These are phyloP conservation scores for Ceyx cyanopectus DNA, from an alignment of 2,113 vertebrate genomes.

Conservation along the genomic window DNA sequence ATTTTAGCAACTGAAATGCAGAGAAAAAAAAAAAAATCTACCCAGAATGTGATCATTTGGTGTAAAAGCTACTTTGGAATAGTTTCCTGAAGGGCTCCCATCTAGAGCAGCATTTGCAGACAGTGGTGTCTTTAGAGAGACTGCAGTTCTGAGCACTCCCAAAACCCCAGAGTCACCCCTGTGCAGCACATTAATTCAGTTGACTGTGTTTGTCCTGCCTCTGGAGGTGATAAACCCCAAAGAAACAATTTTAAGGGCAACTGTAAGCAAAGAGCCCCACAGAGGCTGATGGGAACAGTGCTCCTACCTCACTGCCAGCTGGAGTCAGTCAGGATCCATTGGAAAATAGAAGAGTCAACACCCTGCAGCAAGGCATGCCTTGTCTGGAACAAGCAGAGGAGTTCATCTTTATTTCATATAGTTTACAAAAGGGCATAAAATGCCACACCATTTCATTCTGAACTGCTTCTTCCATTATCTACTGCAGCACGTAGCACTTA, in stretches of 20 bases:
- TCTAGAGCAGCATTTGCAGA: not conserved
- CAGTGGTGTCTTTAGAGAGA: not conserved
- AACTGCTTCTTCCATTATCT: conserved; percentile 13
- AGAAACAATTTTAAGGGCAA: not conserved
- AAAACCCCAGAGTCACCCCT: not conserved
- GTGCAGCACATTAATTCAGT: not conserved
- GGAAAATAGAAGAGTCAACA: not conserved
- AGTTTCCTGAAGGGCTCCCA: not conserved
- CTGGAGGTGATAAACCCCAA: not conserved
- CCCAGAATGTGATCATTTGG: not conserved
- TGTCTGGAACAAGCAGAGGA: not conserved
- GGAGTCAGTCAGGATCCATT: not conserved
- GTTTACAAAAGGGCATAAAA: conserved; percentile 57
- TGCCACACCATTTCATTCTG: conserved; percentile 23
- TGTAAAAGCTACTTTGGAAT: not conserved
- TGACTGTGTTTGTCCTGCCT: not conserved
- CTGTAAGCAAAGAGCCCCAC: not conserved
- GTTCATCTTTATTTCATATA: conserved; percentile 35
- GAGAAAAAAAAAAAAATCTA: not conserved
- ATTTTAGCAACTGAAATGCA: not conserved
- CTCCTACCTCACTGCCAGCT: not conserved
- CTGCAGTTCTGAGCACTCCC: not conserved
- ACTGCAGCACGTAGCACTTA: not conserved
- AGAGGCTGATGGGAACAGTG: not conserved
- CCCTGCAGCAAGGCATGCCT: not conserved